Evolutionary conservation across 1,140 invertebrate genomes (phyloP), one percentile per base, ranked within the genome.

Genomic region (Stenopsyche tienmushanensis): DNA sequence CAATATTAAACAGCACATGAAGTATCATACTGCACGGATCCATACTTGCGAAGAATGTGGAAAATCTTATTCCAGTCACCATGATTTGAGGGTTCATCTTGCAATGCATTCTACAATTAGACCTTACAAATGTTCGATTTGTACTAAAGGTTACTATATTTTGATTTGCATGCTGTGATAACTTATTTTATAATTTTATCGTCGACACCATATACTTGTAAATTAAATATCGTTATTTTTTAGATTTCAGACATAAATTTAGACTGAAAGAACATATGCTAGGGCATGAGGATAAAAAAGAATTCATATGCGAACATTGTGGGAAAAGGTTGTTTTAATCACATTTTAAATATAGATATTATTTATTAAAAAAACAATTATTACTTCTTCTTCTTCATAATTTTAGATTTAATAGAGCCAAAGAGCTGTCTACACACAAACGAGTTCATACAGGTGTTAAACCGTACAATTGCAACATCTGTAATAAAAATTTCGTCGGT

Each of bases 401-500:
- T 66, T 47, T 41, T 23, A 67, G 66, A 17, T 67, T 67, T 41
- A 67, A 67, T 49, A 9, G 62, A 23, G 8, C 42, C 8, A 67
- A 67, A 45, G 60, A 64, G 23, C 34, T 67, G 76, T 77, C n/a
- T 8, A 78, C 83, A 72, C 79, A 85, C 73, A 77, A 85, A 73
- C 76, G 90, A 53, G 83, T 91, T 29, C 90, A 93, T 71, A 90
- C 87, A 0, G 84, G 84, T 0, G 80, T 86, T 62, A 72, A 80
- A 50, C 84, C 84, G 0, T 84, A 84, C 67, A 73, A 76, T n/a
- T 86, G 85, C 71, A 72, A 70, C 3, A 73, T 78, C 45, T 87
- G 85, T 64, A 73, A 67, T 5, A 82, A 82, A 60, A 39, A 54
- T 47, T 78, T 77, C 69, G 76, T 74, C 5, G 76, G 74, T 65